Base-by-base conservation (phyloP, 2,888 invertebrate species). In the Drosophila ezoana region DNA sequence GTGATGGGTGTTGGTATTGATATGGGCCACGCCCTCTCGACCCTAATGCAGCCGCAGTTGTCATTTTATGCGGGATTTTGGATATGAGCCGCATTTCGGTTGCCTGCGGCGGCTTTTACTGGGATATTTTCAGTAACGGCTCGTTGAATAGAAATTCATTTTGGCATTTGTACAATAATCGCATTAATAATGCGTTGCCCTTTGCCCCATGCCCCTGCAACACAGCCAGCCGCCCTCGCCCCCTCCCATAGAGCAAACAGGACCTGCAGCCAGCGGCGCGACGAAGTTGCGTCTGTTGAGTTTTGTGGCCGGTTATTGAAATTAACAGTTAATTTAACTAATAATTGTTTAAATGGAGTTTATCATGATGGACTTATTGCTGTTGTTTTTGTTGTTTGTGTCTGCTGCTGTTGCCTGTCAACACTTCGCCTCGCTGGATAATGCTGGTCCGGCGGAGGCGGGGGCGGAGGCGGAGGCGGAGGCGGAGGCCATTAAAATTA, bases 311-410 rank as follows among this genome's bases (percentile, higher is more conserved):
- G 70, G 37, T 66, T 72, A 82, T 72, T 76, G 76, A 79, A 83
- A 86, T 83, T 80, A 84, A 86, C 89, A 77, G 75, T 87, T 77
- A 83, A 86, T 89, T 87, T 75, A 75, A 86, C 66, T 73, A 75
- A 83, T 83, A 77, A 80, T 88, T 83, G 87, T 48, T 82, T 82
- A 73, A 74, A 83, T 73, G 62, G 49, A 75, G 56, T 75, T 71
- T 74, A 77, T 80, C 79, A 47, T 61, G 68, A 64, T 71, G 78
- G 44, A 16, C 43, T 59, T 40, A 1, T 18, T 45, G 14, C 41
- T 43, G 10, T 9, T 53, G 60, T 41, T 65, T 60, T n/a, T 64
- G 49, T 44, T 67, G 62, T 52, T 60, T 61, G 45, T 41, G 61
- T 58, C 52, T 63, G 37, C 43, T 45, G 56, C 63, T 73, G 76